Evolutionary conservation across 1,140 invertebrate species (phyloP), one percentile per base, ranked within the genome.

Genomic region (Temnothorax longispinosus): DNA sequence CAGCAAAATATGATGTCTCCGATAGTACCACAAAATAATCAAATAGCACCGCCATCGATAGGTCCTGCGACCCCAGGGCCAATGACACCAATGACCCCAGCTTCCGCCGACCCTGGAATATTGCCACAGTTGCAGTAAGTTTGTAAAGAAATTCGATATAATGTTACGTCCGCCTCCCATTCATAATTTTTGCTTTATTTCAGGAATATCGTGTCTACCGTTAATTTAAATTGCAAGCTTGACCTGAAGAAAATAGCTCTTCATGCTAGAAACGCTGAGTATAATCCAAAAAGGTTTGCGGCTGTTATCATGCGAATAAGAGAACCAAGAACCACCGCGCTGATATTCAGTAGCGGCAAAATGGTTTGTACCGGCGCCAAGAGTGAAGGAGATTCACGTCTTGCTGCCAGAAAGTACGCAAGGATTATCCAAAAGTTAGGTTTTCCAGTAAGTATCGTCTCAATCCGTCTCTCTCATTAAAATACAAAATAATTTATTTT

Each of bases 291-390:
- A 96, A 97, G 99, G 94, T 99, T 99, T 97, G 99, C 99, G 69
- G 99, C 99, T 87, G 99, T 99, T 0, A 99, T 99, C 78, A 99
- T 99, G 99, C 96, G 99, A 94, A 99, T 99, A 93, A 96, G 99
- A 94, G 99, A 99, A 94, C 99, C 99, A 0, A 96, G 99, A 90
- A 99, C 99, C 3, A 99, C 99, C 35, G 99, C 99, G 15, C 95
- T 99, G 13, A 99, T 99, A 90, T 99, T 99, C 94, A 99, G 99
- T 92, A 99, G 99, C 58, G 99, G 99, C 0, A 99, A 99, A 97
- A 99, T 99, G 99, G 99, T 99, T 0, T 99, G 99, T 94, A 99
- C 99, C 1, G 99, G 99, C 27, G 99, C 99, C 0, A 99, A 99
- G 96, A 99, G 99, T 96, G 99, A 99, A 96, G 99, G 99, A 93